Conservation (phyloP, 1,140 invertebrate species). For the Bradysia coprophila region DNA sequence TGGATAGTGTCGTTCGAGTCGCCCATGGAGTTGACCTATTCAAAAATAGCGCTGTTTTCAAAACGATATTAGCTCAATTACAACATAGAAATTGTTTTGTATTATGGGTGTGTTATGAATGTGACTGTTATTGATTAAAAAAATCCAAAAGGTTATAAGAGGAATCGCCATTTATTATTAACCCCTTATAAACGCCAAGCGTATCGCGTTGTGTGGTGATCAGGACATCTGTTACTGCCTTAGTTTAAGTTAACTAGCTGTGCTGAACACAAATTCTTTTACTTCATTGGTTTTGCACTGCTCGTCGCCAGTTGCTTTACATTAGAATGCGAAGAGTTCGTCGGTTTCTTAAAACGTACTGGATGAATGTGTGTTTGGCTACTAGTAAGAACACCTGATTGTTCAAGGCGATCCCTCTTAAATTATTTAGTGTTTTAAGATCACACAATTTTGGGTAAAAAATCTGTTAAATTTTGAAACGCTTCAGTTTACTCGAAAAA, state of each 20-base stretch:
- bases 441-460: no score
- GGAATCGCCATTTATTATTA: background rate
- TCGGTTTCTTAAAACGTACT: no score
- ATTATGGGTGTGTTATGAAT: background rate
- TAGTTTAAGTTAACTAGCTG: background rate
- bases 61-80: constrained; percentile 1
- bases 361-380: no score
- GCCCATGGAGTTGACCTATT: constrained; percentile 10
- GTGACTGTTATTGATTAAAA: background rate
- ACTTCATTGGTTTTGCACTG: no score
- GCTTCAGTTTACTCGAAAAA: no score
- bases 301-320: no score
- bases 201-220: background rate
- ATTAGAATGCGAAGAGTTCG: no score
- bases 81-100: background rate
- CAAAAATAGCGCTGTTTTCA: background rate
- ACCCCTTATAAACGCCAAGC: background rate
- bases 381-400: no score
- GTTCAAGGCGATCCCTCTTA: no score
- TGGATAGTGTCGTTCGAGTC: constrained; percentile 57
- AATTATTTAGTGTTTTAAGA: no score
- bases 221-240: background rate
- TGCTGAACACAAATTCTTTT: no score
- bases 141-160: background rate
- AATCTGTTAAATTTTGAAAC: no score